These are phyloP conservation scores for Lordiphosa collinella DNA, from an alignment of 1,140 invertebrate genomes.

Conservation along the genomic window DNA sequence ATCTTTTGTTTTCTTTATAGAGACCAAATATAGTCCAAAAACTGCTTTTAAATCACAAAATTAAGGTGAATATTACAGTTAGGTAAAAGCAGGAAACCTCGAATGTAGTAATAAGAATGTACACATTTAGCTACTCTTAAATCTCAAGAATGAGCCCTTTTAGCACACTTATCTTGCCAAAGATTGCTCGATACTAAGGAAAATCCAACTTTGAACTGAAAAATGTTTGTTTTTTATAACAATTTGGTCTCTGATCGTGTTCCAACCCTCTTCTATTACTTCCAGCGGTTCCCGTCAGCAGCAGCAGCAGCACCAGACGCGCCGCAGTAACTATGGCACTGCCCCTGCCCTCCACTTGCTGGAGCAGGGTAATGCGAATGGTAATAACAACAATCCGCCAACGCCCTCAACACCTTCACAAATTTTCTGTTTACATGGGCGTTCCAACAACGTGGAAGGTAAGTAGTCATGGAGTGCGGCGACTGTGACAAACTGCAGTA, in stretches of 20 bases:
- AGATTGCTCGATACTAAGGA: no score
- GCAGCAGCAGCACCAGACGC: conserved; percentile 18
- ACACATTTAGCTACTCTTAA: no score
- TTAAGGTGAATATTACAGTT: no score
- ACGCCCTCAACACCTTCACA: conserved; percentile 48
- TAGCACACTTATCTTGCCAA: no score
- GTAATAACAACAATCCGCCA: conserved; percentile 57
- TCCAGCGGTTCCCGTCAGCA: conserved; percentile 6
- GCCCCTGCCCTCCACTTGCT: conserved; percentile 36
- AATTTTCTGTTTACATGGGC: conserved; percentile 71
- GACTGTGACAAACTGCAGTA: conserved; percentile 45
- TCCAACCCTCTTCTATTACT: conserved; percentile 5
- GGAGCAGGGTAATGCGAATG: conserved; percentile 14
- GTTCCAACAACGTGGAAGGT: conserved; percentile 67
- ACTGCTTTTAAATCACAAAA: no score
- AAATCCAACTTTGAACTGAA: no score
- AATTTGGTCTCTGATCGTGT: background rate
- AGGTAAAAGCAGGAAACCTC: no score
- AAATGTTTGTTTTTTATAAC: no score
- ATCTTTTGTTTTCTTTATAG: no score
- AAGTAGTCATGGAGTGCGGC: background rate
- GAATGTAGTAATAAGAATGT: no score
- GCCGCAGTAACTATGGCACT: conserved; percentile 54
- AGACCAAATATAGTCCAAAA: no score
- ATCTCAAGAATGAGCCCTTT: no score